Evolutionary conservation across 2,113 vertebrate genomes (phyloP).

Genomic region (Dolichallabes microphthalmus): DNA sequence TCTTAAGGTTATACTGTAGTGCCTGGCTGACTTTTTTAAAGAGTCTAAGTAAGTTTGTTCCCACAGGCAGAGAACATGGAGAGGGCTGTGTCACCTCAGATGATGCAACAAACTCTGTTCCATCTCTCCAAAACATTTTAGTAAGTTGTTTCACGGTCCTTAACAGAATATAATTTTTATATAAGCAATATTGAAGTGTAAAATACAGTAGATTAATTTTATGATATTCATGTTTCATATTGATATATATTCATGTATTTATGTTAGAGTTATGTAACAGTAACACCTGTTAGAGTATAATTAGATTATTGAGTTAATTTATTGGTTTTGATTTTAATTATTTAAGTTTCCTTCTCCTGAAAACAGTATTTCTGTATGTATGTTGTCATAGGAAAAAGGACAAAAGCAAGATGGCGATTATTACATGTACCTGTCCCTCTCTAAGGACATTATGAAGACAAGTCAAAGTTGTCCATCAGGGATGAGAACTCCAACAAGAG

Average conservation of each 20-base stretch:
- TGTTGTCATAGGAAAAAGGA: neutral
- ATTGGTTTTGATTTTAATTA: neutral
- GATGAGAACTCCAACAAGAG: neutral
- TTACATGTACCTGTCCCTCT: neutral
- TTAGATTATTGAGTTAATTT: neutral
- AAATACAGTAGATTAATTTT: neutral
- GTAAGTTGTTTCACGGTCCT: neutral
- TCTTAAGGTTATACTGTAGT: neutral
- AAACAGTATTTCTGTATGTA: neutral
- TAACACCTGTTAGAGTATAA: neutral
- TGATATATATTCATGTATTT: neutral
- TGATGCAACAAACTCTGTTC: constrained; percentile 68
- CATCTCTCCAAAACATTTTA: neutral
- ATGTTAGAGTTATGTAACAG: too few relatives aligned
- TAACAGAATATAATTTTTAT: neutral
- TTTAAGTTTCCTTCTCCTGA: neutral
- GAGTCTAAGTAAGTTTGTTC: constrained; percentile 6
- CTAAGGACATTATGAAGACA: constrained; percentile 1
- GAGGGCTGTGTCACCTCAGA: constrained; percentile 67
- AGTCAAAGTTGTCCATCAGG: constrained; percentile 2
- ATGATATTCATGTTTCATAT: neutral
- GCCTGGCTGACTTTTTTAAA: neutral
- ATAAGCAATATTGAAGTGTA: neutral
- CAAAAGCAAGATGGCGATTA: neutral
- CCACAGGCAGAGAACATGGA: constrained; percentile 59